A percentile compares a stretch with the other conserved stretches of the same genome.
Conservation (phyloP, 2,888 invertebrate species). For the Eupithecia abbreviata region DNA sequence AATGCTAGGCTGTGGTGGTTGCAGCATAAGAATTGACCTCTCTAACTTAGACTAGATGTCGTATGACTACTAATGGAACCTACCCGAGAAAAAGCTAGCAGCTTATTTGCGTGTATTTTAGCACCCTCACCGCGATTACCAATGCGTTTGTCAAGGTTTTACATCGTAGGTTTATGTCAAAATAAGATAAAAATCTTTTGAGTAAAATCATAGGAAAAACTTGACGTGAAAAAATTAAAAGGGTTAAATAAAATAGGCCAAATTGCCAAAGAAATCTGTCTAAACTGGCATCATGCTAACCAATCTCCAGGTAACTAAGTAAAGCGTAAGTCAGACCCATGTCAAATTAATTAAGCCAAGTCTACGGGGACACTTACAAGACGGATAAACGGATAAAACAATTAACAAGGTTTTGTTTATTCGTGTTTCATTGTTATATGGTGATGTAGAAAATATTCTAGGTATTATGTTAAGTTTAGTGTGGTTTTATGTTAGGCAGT, state of each 20-base stretch:
- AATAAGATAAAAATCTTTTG: too few species aligned
- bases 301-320: conserved; percentile 39
- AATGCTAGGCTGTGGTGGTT: too few species aligned
- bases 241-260: conserved; percentile 1
- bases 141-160: too few species aligned
- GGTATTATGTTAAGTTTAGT: too few species aligned
- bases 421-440: conserved; percentile 16
- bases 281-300: conserved; percentile 14
- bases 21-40: too few species aligned
- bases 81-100: too few species aligned
- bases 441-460: background rate
- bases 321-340: conserved; percentile 46
- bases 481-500: too few species aligned
- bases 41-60: too few species aligned
- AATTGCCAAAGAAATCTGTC: conserved; percentile 6
- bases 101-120: too few species aligned
- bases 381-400: conserved; percentile 37
- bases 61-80: too few species aligned
- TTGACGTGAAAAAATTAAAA: background rate
- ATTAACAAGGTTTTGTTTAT: conserved; percentile 32
- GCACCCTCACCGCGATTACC: too few species aligned
- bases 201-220: background rate
- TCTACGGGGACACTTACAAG: conserved; percentile 42
- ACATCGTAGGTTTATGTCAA: too few species aligned
- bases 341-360: conserved; percentile 47